Evolutionary conservation across 2,797 vertebrate species (phyloP), one percentile per base, ranked within the genome.

Genomic region (Neosilurus mollespiculum): DNA sequence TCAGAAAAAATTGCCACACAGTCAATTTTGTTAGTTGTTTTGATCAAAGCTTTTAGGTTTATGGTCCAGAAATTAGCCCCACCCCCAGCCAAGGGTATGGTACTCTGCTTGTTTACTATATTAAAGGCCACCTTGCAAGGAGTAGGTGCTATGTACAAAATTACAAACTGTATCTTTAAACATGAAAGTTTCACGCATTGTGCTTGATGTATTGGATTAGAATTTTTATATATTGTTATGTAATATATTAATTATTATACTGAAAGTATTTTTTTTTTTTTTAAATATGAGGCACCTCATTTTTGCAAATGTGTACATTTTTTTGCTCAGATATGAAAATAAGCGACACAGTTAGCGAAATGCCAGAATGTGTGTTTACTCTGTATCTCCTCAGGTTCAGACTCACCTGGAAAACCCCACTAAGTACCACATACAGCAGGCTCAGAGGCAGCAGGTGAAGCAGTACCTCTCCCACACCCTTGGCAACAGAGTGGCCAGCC

Each of bases 371-470:
- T 62, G 26, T 49, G 24, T 53, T 24, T 54, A 37, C 66, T 51
- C 54, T 26, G 18, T 71, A n/a, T 77, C 43, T 34, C 67, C 15
- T 9, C 85, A 97, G 96, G 96, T 97, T 14, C 96, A 97, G 88
- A 97, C 96, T 34, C 95, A 97, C 88, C 91, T 97, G 86, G 96
- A 97, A 91, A 97, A 97, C 89, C 96, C 96, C 0, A 97, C 96
- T 2, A 95, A 94, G 88, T 97, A 97, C 87, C 96, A 97, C 90
- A 94, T 97, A 81, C 96, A 96, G 88, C 95, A 96, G 90, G 94
- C 96, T 0, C 96, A 96, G 92, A 90, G 93, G 69, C 96, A 96
- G 90, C 96, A 97, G 90, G 94, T 97, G 26, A 95, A 95, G 26
- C 96, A 95, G 87, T 97, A 96, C 83, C 95, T 97, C 18, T 96